phyloP scores from a whole-genome alignment of 2,888 invertebrate genomes.

The Terebella lapidaria region DNA sequence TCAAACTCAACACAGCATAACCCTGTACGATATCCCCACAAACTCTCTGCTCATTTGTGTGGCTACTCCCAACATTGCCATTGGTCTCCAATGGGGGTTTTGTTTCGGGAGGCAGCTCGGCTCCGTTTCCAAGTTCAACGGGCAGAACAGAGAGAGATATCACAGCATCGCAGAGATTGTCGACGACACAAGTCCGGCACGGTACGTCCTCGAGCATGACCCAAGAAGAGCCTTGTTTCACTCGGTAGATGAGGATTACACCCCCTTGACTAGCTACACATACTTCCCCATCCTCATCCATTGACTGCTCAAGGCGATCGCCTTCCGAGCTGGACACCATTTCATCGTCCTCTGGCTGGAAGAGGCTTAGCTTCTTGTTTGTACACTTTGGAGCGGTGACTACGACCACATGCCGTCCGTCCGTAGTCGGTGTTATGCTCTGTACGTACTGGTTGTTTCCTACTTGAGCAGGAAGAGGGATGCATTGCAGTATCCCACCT shows the following conservation, averaged over 20 bases:
- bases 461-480: slow-evolving; percentile 34
- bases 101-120: not conserved
- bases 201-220: slow-evolving; percentile 62
- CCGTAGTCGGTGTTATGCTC: slow-evolving; percentile 66
- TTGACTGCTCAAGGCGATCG: too few species aligned
- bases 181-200: slow-evolving; percentile 49
- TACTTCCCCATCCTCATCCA: not conserved
- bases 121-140: slow-evolving; percentile 26
- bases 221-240: slow-evolving; percentile 42
- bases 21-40: slow-evolving; percentile 11
- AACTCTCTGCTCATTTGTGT: too few species aligned
- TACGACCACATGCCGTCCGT: slow-evolving; percentile 64
- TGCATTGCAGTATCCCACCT: slow-evolving; percentile 37
- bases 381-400: slow-evolving; percentile 33
- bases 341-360: too few species aligned
- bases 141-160: slow-evolving; percentile 37
- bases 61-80: too few species aligned
- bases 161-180: slow-evolving; percentile 29
- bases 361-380: not conserved
- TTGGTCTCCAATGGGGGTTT: not conserved
- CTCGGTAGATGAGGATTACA: slow-evolving; percentile 16
- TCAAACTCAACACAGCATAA: slow-evolving; percentile 69
- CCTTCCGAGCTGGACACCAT: not conserved
- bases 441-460: slow-evolving; percentile 38
- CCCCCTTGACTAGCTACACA: slow-evolving; percentile 6